These are phyloP conservation scores for Drosophila punjabiensis DNA, from an alignment of 1,140 invertebrate species.

Conservation along the genomic window DNA sequence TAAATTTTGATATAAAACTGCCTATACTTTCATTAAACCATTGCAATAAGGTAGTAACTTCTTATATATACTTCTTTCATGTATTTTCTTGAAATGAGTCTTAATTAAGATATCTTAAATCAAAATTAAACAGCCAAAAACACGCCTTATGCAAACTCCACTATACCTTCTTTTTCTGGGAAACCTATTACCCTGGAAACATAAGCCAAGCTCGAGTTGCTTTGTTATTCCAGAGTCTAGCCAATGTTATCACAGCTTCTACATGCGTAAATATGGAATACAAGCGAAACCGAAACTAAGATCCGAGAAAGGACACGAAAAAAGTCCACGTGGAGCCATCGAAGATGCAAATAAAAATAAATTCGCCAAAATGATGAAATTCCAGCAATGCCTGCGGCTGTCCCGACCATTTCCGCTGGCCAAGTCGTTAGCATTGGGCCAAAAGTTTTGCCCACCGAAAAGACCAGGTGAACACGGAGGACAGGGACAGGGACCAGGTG, in stretches of 20 bases:
- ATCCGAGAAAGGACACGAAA: background rate
- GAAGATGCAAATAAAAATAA: slow-evolving; percentile 17
- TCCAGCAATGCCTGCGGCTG: slow-evolving; percentile 55
- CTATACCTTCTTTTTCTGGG: background rate
- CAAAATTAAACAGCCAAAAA: no score
- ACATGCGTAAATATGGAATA: slow-evolving; percentile 50
- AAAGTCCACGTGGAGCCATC: slow-evolving; percentile 35
- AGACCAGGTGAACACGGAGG: slow-evolving; percentile 2
- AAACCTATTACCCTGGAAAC: background rate
- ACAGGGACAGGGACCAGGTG: slow-evolving; percentile 54
- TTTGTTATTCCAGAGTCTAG: slow-evolving; percentile 59
- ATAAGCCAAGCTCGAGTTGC: background rate
- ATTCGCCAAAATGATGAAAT: slow-evolving; percentile 62
- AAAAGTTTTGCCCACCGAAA: slow-evolving; percentile 54
- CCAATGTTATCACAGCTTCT: slow-evolving; percentile 50
- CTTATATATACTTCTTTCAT: background rate
- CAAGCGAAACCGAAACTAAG: slow-evolving; percentile 13
- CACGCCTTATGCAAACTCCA: background rate
- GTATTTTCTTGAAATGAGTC: background rate
- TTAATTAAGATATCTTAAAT: background rate
- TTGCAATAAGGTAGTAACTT: background rate
- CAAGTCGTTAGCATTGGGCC: slow-evolving; percentile 41
- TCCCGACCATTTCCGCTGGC: slow-evolving; percentile 21
- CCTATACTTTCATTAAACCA: background rate
- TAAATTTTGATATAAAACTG: background rate